Evolutionary conservation across 1,140 invertebrate species (phyloP), one percentile per base, ranked within the genome.

Genomic region (Drosophila ohnishii): DNA sequence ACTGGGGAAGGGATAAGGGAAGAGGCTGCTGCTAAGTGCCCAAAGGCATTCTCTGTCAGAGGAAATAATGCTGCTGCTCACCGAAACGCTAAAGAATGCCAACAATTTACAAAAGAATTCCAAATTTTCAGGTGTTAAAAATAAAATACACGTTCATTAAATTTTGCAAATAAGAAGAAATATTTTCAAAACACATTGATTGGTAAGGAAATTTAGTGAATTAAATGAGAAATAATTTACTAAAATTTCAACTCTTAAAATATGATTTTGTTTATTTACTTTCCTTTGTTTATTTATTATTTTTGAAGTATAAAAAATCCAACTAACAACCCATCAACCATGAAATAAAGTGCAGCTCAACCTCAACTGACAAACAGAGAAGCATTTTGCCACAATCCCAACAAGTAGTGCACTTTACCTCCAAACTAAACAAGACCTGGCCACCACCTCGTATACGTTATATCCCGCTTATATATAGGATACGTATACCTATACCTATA

Each of bases 111-210:
- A n/a, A 30, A 19, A 19, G 60, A 51, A 53, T 64, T 50, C 10
- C 14, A 35, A 39, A 67, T 69, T 53, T 53, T 37, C 60, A 53
- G 45, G 60, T 67, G 37, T 42, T 37, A 42, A 42, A 69, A 51
- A 35, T 61, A 45, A 45, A 62, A 42, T 37, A 28, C 7, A 35
- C 32, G 32, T 61, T 42, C 62, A 28, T 40, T 7, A 60, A 63
- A 63, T 63, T n/a, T 11, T 56, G 30, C 5, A 22, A 7, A 19
- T 9, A 59, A 37, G 5, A 28, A n/a, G 1, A 47, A 55, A 55
- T 35, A 35, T 13, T 34, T 34, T 2, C 5, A 19, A 0, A 0
- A 14, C 16, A 22, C 6, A 34, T 51, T 19, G 11, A 34, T 19
- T 25, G 14, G 6, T 3, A 30, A 9, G 9, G 6, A 11, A 14